Evolutionary conservation across 1,140 invertebrate genomes (phyloP).

Genomic region (Pseudomyrmex flavicornis): DNA sequence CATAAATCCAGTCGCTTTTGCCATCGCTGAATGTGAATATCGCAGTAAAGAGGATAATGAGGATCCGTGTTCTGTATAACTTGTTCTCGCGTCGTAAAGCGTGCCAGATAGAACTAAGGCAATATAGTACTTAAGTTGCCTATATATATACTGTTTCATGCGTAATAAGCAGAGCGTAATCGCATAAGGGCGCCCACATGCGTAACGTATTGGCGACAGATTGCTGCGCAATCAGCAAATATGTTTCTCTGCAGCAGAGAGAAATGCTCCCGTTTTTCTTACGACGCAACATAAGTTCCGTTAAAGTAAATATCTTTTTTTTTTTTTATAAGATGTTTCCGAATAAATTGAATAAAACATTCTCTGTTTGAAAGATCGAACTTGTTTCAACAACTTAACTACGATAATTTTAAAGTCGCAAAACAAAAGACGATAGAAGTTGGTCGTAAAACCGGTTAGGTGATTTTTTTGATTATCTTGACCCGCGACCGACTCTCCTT

Average conservation of each 20-base stretch:
- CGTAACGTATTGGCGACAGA: conserved; percentile 21
- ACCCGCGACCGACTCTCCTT: conserved; percentile 69
- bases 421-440: conserved; percentile 34
- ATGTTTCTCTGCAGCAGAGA: conserved; percentile 31
- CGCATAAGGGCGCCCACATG: conserved; percentile 77
- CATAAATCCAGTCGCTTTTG: conserved; percentile 31
- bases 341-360: not conserved
- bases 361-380: no score
- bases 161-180: conserved; percentile 65
- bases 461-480: conserved; percentile 62
- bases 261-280: conserved; percentile 17
- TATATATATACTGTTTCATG: conserved; percentile 40
- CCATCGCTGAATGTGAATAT: not conserved
- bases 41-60: not conserved
- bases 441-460: conserved; percentile 75
- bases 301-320: not conserved
- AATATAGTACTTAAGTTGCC: conserved; percentile 7
- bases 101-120: conserved; percentile 22
- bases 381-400: not conserved
- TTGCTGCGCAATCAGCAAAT: conserved; percentile 59
- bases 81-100: not conserved
- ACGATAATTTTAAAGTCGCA: not conserved
- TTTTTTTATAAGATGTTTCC: not conserved
- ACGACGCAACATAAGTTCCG: not conserved
- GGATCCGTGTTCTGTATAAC: not conserved